phyloP scores from a whole-genome alignment of 2,888 invertebrate species.

The Acrocyrtus sp. region DNA sequence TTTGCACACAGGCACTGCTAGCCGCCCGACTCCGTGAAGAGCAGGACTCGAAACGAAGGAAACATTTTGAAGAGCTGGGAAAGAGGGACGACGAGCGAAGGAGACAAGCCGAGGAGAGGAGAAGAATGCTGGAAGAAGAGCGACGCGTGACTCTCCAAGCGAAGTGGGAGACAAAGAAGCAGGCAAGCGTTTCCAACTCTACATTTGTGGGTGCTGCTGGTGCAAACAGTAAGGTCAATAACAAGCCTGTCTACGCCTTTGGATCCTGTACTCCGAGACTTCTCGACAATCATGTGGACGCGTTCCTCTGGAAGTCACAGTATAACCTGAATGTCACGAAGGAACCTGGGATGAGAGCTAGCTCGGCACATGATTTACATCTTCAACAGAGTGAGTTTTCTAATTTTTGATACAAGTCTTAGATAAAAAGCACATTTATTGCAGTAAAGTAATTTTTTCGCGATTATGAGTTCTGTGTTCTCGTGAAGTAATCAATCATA shows the following conservation, averaged over 20 bases:
- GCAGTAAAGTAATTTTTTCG: not conserved
- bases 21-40: conserved; percentile 60
- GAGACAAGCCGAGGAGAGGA: conserved; percentile 59
- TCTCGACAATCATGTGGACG: conserved; percentile 62
- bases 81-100: conserved; percentile 60
- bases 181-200: not conserved
- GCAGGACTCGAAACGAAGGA: conserved; percentile 60
- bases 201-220: not conserved
- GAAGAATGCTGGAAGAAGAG: conserved; percentile 60
- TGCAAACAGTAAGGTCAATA: conserved; percentile 15
- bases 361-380: conserved; percentile 59
- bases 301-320: conserved; percentile 62
- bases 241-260: conserved; percentile 59
- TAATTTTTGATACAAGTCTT: not conserved
- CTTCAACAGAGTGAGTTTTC: conserved; percentile 52
- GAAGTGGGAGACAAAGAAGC: conserved; percentile 59
- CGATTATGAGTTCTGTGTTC: no score
- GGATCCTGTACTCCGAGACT: conserved; percentile 62
- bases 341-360: conserved; percentile 53
- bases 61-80: conserved; percentile 61
- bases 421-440: no score
- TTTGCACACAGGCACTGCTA: conserved; percentile 51
- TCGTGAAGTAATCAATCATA: no score
- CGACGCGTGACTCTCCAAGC: conserved; percentile 53
- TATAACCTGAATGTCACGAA: conserved; percentile 59